phyloP scores from a whole-genome alignment of 2,113 vertebrate species.

The Eublepharis macularius region DNA sequence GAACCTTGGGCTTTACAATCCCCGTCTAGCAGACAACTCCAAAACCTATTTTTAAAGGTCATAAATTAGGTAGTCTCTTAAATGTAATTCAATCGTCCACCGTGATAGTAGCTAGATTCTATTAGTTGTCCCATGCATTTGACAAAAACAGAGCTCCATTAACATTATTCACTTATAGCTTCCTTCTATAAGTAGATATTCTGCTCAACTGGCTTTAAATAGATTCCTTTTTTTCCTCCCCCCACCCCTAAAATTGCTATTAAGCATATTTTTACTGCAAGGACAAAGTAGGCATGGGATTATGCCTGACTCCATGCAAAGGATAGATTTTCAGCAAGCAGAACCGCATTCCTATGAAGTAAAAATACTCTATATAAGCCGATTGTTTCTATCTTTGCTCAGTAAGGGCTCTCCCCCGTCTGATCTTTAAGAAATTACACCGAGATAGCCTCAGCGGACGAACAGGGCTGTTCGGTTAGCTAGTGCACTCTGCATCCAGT shows the following conservation, averaged over 20 bases:
- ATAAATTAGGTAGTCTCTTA: constrained; percentile 59
- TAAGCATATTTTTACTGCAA: constrained; percentile 73
- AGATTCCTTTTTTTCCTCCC: constrained; percentile 42
- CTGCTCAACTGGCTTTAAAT: constrained; percentile 68
- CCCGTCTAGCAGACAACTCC: constrained; percentile 25
- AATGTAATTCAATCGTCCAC: constrained; percentile 58
- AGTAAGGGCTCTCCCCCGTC: constrained; percentile 70
- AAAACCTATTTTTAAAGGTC: constrained; percentile 56
- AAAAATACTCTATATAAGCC: constrained; percentile 71
- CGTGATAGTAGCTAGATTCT: constrained; percentile 51
- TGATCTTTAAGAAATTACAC: constrained; percentile 46
- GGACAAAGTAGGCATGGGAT: constrained; percentile 73
- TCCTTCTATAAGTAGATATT: constrained; percentile 61
- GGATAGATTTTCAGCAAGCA: constrained; percentile 73
- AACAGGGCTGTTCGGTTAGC: constrained; percentile 40
- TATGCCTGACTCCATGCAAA: constrained; percentile 67
- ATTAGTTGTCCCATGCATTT: constrained; percentile 59
- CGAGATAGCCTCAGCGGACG: constrained; percentile 56
- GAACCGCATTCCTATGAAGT: constrained; percentile 69
- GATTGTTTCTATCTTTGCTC: constrained; percentile 71
- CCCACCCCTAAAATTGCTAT: constrained; percentile 64
- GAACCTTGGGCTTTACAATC: constrained; percentile 28
- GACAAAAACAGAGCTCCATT: constrained; percentile 65
- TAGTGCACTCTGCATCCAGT: constrained; percentile 19
- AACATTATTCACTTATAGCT: constrained; percentile 59